Base-by-base conservation (phyloP, 2,888 invertebrate genomes). In the Lissonota sp. region DNA sequence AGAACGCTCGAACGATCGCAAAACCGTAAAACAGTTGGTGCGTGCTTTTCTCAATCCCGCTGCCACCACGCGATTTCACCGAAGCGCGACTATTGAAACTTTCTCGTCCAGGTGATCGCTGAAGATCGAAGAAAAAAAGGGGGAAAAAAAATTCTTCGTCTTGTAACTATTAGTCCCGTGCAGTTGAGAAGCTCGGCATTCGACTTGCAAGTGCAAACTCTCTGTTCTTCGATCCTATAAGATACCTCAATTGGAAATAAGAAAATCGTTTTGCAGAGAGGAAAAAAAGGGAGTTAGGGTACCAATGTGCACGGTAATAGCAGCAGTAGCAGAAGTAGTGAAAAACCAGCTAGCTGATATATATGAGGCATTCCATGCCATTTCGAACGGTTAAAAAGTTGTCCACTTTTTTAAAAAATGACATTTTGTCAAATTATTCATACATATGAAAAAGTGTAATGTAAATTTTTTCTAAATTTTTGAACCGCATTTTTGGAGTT, bases 191-290 rank as follows among this genome's bases (percentile, higher is more conserved):
- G 26, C 26, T 26, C 26, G 26, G 26, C 26, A 26, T 26, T 26
- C 26, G 26, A 26, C 26, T 26, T 51, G 66, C 8, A 66, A 14
- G 14, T 5, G 49, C 10, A 12, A 49, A n/a, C n/a, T 10, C 26
- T n/a, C 44, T 42, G 46, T 70, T 57, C 46, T 51, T 51, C 16
- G 71, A 53, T 44, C 53, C 26, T 26, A 58, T 51, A 75, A 70
- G 77, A 69, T 69, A 77, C 73, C 57, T 69, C 77, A 49, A 64
- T 74, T 51, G 81, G 81, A 81, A 77, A 74, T 81, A 79, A 81
- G 81, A 81, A 78, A 78, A 81, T 74, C 58, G 72, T 71, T 62
- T 71, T 63, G 39, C n/a, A 49, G 12, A 26, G 55, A 37, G 6
- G 44, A 4, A 44, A 10, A 44, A 44, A 44, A 44, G 1, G 44